phyloP scores from a whole-genome alignment of 2,113 vertebrate genomes.

The Pelobates fuscus region DNA sequence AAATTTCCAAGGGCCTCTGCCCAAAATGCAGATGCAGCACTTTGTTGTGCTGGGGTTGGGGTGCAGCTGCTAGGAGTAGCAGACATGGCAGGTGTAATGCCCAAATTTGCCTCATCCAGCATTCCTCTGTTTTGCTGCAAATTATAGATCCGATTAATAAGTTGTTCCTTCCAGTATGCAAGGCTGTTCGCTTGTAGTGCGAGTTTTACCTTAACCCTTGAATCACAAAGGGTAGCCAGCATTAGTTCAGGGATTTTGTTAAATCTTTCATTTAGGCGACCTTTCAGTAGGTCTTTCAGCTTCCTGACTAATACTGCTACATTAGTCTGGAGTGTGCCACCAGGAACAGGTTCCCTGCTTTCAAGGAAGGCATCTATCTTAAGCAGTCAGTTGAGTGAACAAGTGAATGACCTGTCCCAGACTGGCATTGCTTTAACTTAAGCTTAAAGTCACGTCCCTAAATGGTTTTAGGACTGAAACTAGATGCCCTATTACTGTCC shows the following conservation, averaged over 20 bases:
- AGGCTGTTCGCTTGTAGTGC: not conserved
- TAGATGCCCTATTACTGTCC: not conserved
- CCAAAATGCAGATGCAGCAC: not conserved
- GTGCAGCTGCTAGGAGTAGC: not conserved
- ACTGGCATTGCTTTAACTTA: not conserved
- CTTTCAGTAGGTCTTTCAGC: not conserved
- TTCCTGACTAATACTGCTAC: not conserved
- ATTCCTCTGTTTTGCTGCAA: not conserved
- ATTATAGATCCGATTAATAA: not conserved
- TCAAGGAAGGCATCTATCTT: not conserved
- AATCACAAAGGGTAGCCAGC: not conserved
- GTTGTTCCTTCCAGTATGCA: not conserved
- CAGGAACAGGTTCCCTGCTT: not conserved
- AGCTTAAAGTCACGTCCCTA: not conserved
- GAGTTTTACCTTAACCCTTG: not conserved
- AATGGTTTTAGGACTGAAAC: not conserved
- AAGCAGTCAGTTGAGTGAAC: not conserved
- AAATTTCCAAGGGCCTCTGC: not conserved
- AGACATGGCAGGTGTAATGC: not conserved
- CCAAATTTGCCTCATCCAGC: not conserved
- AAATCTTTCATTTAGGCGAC: not conserved
- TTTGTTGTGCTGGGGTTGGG: not conserved
- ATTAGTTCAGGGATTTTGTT: not conserved
- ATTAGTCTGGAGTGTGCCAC: not conserved
- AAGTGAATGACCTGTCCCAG: not conserved